Conservation (phyloP, 2,113 vertebrate species). For the Centrocercus urophasianus region DNA sequence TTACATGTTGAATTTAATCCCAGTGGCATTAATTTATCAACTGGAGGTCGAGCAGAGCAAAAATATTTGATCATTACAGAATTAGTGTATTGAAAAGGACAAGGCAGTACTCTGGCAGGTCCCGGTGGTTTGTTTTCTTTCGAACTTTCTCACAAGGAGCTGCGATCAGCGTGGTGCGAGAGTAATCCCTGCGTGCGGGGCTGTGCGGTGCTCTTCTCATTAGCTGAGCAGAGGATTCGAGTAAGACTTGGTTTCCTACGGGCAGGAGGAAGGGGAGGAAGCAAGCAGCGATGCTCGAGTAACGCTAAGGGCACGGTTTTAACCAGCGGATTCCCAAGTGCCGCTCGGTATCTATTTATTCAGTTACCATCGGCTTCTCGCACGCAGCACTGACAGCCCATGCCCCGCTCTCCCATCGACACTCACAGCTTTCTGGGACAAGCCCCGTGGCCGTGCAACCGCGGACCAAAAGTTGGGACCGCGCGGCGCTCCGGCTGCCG, state of each 20-base stretch:
- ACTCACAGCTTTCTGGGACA: not conserved
- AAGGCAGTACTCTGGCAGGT: not conserved
- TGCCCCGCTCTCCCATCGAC: not conserved
- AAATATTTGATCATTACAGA: not conserved
- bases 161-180: not conserved
- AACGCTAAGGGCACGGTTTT: not conserved
- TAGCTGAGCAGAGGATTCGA: not conserved
- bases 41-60: not conserved
- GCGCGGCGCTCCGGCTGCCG: not conserved
- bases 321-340: not conserved
- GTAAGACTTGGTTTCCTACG: not conserved
- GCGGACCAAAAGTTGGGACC: not conserved
- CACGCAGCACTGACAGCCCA: rapidly evolving
- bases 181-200: not conserved
- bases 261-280: not conserved
- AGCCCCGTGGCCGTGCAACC: not conserved
- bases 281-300: not conserved
- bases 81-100: not conserved
- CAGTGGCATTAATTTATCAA: not conserved
- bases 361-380: not conserved
- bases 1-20: not conserved
- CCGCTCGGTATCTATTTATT: rapidly evolving
- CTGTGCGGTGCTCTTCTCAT: not conserved
- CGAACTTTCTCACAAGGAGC: not conserved
- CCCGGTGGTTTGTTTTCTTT: not conserved